phyloP scores from a whole-genome alignment of 2,888 invertebrate genomes.

The Phytoseiulus persimilis region DNA sequence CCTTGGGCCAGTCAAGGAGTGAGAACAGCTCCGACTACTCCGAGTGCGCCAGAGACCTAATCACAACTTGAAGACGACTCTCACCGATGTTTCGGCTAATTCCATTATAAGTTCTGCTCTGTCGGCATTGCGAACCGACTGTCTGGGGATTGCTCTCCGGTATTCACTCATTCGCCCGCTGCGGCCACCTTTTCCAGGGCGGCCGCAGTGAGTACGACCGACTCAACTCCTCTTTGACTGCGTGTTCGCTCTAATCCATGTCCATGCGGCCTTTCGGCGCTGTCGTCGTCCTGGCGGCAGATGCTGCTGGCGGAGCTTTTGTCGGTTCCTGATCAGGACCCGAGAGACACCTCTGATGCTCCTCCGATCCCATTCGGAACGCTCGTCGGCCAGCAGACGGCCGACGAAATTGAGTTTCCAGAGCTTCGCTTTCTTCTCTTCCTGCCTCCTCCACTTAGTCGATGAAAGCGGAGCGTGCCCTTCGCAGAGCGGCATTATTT shows the following conservation, averaged over 20 bases:
- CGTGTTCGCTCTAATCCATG: not conserved
- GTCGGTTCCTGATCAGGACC: not conserved
- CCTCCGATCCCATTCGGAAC: not conserved
- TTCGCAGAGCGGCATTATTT: not conserved
- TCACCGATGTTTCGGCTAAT: not conserved
- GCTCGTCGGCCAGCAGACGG: not conserved
- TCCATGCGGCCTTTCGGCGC: not conserved
- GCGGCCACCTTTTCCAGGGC: not conserved
- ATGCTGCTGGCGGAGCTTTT: not conserved
- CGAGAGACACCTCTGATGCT: not conserved
- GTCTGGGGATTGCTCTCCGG: not conserved
- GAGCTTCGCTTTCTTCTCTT: not conserved
- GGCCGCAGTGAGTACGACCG: no score
- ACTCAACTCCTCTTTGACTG: not conserved
- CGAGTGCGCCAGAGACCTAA: not conserved
- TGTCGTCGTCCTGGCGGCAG: not conserved
- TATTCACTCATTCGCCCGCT: not conserved
- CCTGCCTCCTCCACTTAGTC: not conserved
- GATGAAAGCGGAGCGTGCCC: not conserved
- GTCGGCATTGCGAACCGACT: not conserved
- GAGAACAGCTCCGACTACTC: not conserved
- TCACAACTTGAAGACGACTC: not conserved
- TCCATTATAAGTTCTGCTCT: not conserved
- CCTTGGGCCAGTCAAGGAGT: not conserved
- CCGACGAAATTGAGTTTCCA: not conserved